Percentiles rank a stretch among this genome's conserved stretches.
Evolutionary conservation across 2,113 vertebrate species (phyloP).

Genomic region (Passer domesticus): DNA sequence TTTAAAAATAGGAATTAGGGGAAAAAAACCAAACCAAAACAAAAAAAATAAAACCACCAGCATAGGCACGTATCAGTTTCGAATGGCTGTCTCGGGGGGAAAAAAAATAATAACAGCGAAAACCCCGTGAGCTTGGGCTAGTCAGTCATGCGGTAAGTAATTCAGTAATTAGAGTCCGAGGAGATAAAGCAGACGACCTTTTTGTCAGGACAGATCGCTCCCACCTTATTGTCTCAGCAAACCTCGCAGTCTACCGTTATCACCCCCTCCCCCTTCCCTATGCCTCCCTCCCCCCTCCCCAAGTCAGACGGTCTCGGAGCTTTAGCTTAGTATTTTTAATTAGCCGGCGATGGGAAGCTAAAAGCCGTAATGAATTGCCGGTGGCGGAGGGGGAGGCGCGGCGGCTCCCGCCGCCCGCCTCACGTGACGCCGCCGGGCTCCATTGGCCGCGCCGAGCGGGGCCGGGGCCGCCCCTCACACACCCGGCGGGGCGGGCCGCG

Average conservation of each 20-base stretch:
- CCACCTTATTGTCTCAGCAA: conserved; percentile 38
- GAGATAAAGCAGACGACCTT: conserved; percentile 44
- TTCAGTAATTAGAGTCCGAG: background rate
- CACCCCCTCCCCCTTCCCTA: background rate
- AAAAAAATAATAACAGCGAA: background rate
- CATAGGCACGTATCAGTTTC: background rate
- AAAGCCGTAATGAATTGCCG: conserved; percentile 81
- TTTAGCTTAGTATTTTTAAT: conserved; percentile 81
- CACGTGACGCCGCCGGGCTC: too few relatives aligned
- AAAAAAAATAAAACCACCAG: too few relatives aligned
- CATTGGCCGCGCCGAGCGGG: too few relatives aligned
- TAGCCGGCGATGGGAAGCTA: conserved; percentile 80
- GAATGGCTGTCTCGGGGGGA: background rate
- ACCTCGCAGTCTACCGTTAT: conserved; percentile 50
- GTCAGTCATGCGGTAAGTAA: background rate
- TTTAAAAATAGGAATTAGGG: too few relatives aligned
- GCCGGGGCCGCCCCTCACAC: too few relatives aligned
- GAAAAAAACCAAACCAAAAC: too few relatives aligned
- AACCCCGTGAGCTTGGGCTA: background rate
- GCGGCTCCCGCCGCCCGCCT: too few relatives aligned
- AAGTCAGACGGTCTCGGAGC: conserved; percentile 64
- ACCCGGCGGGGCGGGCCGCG: too few relatives aligned
- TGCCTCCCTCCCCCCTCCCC: background rate
- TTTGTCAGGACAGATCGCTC: conserved; percentile 61
- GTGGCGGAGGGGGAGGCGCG: too few relatives aligned